Base-by-base conservation (phyloP, 2,797 vertebrate species). In the Girardinus metallicus region DNA sequence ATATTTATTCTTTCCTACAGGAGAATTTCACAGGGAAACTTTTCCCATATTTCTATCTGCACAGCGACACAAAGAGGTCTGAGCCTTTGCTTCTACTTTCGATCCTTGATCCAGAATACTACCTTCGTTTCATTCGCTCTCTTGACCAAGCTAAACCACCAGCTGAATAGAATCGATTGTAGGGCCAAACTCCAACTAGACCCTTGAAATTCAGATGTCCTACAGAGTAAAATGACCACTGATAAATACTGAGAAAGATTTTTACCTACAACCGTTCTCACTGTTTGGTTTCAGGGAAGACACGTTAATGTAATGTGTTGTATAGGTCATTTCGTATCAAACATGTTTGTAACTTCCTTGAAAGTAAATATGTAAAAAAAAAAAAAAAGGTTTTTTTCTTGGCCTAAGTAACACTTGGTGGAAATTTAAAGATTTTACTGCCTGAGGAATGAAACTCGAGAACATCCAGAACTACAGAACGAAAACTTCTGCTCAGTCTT, bases 41-140 rank as follows among this genome's bases (percentile, higher is more conserved):
- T 1, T 89, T 87, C 23, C 92, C 93, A 0, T 94, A 84, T 80
- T 93, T 94, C 43, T 90, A 92, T 55, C 72, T 93, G 11, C 29
- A 82, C 79, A 87, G 81, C 31, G 0, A 3, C 12, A 60, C 31
- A 43, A 92, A 86, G 53, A 94, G 84, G 31, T 80, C 89, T 0
- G 68, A 93, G 64, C 0, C 91, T 31, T 57, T 94, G 60, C 1
- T 55, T 2, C 78, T 94, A 34, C 43, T 8, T 3, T 36, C 2
- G 0, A 2, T 83, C 0, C 0, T 1, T 9, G 36, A 70, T 15
- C 0, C 3, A 0, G 0, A 18, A 11, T 34, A 1, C 0, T 0
- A 18, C 0, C 0, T 51, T 0, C 0, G 34, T 75, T 12, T 18
- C 0, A 1, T 74, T 49, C 0, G 0, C 0, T 26, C 31, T 31